These are phyloP conservation scores for Ruditapes philippinarum DNA, from an alignment of 1,140 invertebrate species.

Conservation along the genomic window DNA sequence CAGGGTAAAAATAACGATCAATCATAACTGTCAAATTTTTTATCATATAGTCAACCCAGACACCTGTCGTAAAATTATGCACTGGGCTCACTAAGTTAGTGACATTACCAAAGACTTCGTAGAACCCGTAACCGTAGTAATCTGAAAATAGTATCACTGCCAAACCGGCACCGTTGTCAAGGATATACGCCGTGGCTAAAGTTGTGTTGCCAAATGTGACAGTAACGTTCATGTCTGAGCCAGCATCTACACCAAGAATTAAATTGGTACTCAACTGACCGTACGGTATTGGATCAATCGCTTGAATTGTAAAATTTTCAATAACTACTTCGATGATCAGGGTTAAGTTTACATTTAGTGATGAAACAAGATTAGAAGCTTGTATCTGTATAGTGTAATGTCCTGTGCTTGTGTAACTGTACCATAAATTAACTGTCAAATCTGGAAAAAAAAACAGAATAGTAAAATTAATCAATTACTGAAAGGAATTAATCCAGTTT, in stretches of 20 bases:
- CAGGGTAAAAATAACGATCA: constrained; percentile 63
- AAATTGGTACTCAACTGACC: constrained; percentile 26
- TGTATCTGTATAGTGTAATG: constrained; percentile 43
- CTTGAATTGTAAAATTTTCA: constrained; percentile 54
- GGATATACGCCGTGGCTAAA: constrained; percentile 38
- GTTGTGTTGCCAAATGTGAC: constrained; percentile 55
- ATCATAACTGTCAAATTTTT: constrained; percentile 55
- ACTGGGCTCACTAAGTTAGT: constrained; percentile 62
- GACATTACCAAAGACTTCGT: constrained; percentile 51
- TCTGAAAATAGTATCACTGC: constrained; percentile 48
- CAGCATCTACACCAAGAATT: constrained; percentile 32
- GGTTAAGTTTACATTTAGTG: not conserved
- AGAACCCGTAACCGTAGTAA: constrained; percentile 58
- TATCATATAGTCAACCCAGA: constrained; percentile 72
- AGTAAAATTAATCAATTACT: too few relatives aligned
- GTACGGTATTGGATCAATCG: constrained; percentile 63
- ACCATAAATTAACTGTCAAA: constrained; percentile 65
- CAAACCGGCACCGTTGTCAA: constrained; percentile 25
- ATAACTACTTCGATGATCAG: constrained; percentile 56
- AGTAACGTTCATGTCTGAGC: constrained; percentile 50
- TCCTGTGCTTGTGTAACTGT: constrained; percentile 41
- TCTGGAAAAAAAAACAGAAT: constrained; percentile 38
- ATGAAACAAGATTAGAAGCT: constrained; percentile 59
- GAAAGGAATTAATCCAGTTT: too few relatives aligned
- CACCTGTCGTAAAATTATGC: constrained; percentile 38